Evolutionary conservation across 2,888 invertebrate species (phyloP), one percentile per base, ranked within the genome.

Genomic region (Calameuta idolon): DNA sequence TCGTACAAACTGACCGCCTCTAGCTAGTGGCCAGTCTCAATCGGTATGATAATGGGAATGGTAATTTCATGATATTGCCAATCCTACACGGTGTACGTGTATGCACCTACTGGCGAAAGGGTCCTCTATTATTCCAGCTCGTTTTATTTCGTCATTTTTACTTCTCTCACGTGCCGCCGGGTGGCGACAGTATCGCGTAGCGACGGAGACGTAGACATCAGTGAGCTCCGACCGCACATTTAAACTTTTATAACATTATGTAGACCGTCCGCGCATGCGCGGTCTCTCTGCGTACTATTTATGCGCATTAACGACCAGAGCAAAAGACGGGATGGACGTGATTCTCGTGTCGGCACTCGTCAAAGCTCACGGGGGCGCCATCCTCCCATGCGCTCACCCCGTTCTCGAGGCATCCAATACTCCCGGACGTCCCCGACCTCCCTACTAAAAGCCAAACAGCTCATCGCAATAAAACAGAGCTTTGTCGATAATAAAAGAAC

Each of bases 401-500:
- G 55, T 55, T 23, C 23, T 9, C 55, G 55, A 55, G 23, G 55
- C 55, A 55, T 55, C 55, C 9, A 55, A 55, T 55, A 55, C 55
- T 55, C 55, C 55, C 55, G 55, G 55, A 55, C 79, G 79, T 35
- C 55, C 35, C 23, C 75, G 55, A 55, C 55, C 55, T 23, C 55
- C 55, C 55, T 55, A 55, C 55, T 33, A 23, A 55, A 73, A 81
- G 80, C 81, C 40, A 88, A 89, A 87, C 89, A 87, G 84, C 84
- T 83, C 84, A 80, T 83, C 83, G 86, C 79, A 87, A 88, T 89
- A 88, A 89, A 89, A 86, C 83, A 81, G 80, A 81, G 86, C 85
- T 87, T 87, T 83, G 85, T 79, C 84, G 87, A 88, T 88, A 89
- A 89, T 89, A 89, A 89, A 89, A 88, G 76, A 79, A 77, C 85